Conservation (phyloP, 1,140 invertebrate genomes). For the Watersipora subatra region DNA sequence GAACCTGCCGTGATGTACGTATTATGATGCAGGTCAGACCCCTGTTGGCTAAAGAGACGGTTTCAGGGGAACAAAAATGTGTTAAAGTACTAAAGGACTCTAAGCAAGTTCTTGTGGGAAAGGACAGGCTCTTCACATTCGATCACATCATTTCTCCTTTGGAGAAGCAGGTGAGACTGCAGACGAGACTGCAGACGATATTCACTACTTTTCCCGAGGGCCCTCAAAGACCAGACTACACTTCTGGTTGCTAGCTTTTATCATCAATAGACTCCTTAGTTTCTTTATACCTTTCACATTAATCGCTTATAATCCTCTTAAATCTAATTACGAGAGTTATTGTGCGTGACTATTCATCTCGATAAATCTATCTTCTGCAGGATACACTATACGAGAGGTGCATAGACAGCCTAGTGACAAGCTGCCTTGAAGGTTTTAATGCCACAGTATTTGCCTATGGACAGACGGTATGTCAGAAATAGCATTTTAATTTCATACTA, state of each 20-base stretch:
- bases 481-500: not conserved
- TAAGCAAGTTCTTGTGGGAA: conserved; percentile 78
- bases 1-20: no score
- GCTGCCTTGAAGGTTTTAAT: conserved; percentile 78
- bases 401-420: conserved; percentile 58
- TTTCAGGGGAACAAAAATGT: conserved; percentile 33
- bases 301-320: no score
- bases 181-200: no score
- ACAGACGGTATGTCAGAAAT: conserved; percentile 54
- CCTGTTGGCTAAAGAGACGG: conserved; percentile 31
- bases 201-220: no score
- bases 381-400: conserved; percentile 61
- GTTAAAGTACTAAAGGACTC: conserved; percentile 21
- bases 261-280: no score
- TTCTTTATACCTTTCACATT: no score
- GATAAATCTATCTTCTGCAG: no score
- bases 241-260: no score
- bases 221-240: no score
- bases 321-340: no score
- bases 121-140: conserved; percentile 74
- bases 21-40: conserved; percentile 38
- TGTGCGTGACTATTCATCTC: no score
- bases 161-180: conserved; percentile 54
- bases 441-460: conserved; percentile 74
- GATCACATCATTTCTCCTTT: conserved; percentile 67